Percentiles rank a stretch among this genome's conserved stretches.
These are phyloP conservation scores for Xylota sylvarum DNA, from an alignment of 2,888 invertebrate genomes.

Conservation along the genomic window DNA sequence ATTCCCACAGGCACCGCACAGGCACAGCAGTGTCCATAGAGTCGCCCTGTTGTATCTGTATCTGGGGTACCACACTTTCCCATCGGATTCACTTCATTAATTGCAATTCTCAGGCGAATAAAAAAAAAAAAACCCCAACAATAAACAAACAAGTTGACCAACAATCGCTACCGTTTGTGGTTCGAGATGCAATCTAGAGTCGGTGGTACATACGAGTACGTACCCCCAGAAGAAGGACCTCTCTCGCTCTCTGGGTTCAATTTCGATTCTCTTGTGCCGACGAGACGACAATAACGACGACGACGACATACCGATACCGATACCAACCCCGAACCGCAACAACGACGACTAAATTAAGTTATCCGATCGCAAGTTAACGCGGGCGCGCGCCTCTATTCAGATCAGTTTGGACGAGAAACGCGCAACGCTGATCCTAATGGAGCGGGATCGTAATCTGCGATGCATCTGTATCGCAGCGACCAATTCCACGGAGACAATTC, in stretches of 20 bases:
- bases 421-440: constrained; percentile 59
- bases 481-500: constrained; percentile 65
- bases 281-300: constrained; percentile 16
- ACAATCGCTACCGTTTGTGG: constrained; percentile 75
- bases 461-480: no score
- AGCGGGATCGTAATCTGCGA: constrained; percentile 64
- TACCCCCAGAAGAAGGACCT: constrained; percentile 23
- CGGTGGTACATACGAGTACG: constrained; percentile 5
- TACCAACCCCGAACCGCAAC: constrained; percentile 18
- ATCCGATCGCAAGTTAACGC: constrained; percentile 73
- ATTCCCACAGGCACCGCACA: constrained; percentile 68
- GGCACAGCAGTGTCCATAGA: constrained; percentile 1
- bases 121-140: constrained; percentile 58
- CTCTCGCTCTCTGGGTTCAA: constrained; percentile 25
- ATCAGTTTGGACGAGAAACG: constrained; percentile 21
- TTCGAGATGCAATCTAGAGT: constrained; percentile 65
- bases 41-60: constrained; percentile 23
- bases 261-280: constrained; percentile 34
- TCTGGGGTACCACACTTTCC: constrained; percentile 65
- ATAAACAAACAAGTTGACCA: constrained; percentile 73
- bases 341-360: constrained; percentile 78
- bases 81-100: constrained; percentile 70
- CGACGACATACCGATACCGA: constrained; percentile 3
- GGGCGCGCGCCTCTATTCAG: constrained; percentile 54
- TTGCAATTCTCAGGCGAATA: constrained; percentile 59